Conservation (phyloP, 1,140 invertebrate genomes). For the Eubasilissa regina region DNA sequence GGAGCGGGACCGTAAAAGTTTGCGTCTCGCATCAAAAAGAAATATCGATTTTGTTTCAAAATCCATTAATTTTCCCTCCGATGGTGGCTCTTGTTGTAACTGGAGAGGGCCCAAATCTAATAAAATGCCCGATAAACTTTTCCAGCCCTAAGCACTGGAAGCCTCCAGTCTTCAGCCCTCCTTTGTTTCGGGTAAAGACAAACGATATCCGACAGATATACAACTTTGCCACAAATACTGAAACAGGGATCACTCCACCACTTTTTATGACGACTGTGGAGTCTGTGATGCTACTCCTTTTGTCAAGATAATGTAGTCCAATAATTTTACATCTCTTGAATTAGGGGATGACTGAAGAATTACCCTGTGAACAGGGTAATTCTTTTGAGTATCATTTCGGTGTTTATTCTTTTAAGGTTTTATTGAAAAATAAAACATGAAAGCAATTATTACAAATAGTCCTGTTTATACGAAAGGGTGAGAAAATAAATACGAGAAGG, state of each 20-base stretch:
- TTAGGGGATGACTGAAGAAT: too few species aligned
- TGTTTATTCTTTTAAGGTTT: too few species aligned
- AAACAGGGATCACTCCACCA: conserved; percentile 18
- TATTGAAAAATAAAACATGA: too few species aligned
- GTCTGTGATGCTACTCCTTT: neutral
- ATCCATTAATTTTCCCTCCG: conserved; percentile 53
- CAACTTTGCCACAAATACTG: conserved; percentile 36
- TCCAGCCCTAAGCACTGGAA: conserved; percentile 35
- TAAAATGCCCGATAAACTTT: conserved; percentile 51
- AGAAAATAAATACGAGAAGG: too few species aligned
- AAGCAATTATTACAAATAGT: too few species aligned
- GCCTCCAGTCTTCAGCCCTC: neutral
- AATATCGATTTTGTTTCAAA: conserved; percentile 54
- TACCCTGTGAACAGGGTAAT: too few species aligned
- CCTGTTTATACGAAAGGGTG: too few species aligned
- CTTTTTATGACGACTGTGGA: conserved; percentile 18
- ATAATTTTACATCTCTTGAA: too few species aligned
- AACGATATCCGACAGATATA: conserved; percentile 44
- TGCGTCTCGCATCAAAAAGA: conserved; percentile 48
- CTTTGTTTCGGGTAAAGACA: conserved; percentile 38
- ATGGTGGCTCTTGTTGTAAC: conserved; percentile 11
- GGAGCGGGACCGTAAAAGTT: conserved; percentile 46
- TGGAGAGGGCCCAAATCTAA: conserved; percentile 43
- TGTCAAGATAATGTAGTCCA: too few species aligned
- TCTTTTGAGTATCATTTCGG: too few species aligned